Evolutionary conservation across 1,140 invertebrate species (phyloP), one percentile per base, ranked within the genome.

Genomic region (Leptonema lineaticorne): DNA sequence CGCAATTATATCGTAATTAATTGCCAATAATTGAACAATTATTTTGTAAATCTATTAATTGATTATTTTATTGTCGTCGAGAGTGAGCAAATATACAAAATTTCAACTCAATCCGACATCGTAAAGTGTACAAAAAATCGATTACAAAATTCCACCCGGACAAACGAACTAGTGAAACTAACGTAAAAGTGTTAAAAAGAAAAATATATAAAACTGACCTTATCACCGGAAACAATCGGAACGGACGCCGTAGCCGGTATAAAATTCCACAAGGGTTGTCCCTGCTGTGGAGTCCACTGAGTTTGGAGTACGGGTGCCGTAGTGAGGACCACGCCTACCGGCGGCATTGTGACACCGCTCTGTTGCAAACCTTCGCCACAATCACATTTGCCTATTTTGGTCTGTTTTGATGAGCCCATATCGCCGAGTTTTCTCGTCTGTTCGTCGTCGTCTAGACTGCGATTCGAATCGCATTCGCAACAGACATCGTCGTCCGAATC

Each of bases 261-360:
- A 28, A 64, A 64, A 30, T 64, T 64, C 62, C 62, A 64, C 11
- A 62, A 6, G 27, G 59, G 37, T 45, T 62, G 59, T 45, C 59
- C 41, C n/a, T 48, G 46, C 45, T 64, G 62, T 11, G 48, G 20
- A 20, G 58, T 9, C 62, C 62, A 64, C 18, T 64, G 62, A 7
- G 62, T 41, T 28, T 48, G 62, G 1, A 41, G 26, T 5, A 50
- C 62, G 8, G 62, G 62, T n/a, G 62, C 62, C 6, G 62, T 27
- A 9, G 62, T 30, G 27, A 64, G 20, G 9, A 64, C 45, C 9
- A 64, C 62, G 2, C 62, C 62, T 1, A 64, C 46, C 8, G 62
- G 46, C 22, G 45, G 45, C 41, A 50, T 33, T 26, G 28, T 14
- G 28, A 59, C 57, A n/a, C n/a, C n/a, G 33, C 30, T 33, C 18